Evolutionary conservation across 2,888 invertebrate species (phyloP).

Genomic region (Thecocarcelia acutangulata): DNA sequence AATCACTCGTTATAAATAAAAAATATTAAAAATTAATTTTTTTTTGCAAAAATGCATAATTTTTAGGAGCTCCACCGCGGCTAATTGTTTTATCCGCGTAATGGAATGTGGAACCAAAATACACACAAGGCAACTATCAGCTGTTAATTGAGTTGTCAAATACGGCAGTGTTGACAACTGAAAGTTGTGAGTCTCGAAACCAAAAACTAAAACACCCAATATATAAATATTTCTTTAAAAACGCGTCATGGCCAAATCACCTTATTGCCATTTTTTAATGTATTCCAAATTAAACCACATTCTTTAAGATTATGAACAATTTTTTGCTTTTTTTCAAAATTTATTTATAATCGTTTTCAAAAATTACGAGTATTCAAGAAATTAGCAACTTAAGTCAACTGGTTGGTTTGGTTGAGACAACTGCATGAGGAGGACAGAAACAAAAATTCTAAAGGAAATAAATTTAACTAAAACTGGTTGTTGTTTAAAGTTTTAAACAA

Average conservation of each 20-base stretch:
- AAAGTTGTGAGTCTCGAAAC: too few relatives aligned
- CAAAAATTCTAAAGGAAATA: conserved; percentile 1
- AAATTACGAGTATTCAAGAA: conserved; percentile 13
- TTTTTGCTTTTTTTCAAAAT: conserved; percentile 23
- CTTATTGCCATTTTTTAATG: neutral
- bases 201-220: neutral
- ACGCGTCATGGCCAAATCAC: conserved; percentile 15
- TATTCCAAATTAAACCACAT: neutral
- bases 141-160: too few relatives aligned
- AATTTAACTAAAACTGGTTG: neutral
- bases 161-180: too few relatives aligned
- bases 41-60: too few relatives aligned
- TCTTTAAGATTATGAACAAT: neutral
- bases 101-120: too few relatives aligned
- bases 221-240: neutral
- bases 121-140: too few relatives aligned
- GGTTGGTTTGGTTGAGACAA: neutral
- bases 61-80: too few relatives aligned
- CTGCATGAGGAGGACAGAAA: conserved; percentile 1
- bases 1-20: too few relatives aligned
- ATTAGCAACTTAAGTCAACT: conserved; percentile 6
- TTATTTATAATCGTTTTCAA: conserved; percentile 14
- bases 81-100: too few relatives aligned
- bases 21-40: too few relatives aligned
- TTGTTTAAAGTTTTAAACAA: neutral